Percentiles rank a stretch among this genome's conserved stretches.
Conservation (phyloP, 2,888 invertebrate species). For the Cosmia trapezina region DNA sequence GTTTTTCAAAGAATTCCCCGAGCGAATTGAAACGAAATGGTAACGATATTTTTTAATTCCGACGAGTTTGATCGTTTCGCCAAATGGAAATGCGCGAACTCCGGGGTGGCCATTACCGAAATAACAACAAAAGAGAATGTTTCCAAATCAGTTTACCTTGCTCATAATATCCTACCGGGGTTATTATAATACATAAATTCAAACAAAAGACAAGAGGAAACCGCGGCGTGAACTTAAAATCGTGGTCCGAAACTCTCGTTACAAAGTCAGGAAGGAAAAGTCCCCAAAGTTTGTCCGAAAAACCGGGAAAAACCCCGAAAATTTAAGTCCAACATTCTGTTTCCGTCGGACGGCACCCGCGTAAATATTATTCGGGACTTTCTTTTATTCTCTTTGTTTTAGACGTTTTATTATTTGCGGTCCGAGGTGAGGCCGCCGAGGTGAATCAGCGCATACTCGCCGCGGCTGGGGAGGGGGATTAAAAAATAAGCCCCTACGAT, state of each 20-base stretch:
- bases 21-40: constrained; percentile 53
- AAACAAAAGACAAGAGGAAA: constrained; percentile 81
- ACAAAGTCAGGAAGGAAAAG: constrained; percentile 86
- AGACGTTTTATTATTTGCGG: constrained; percentile 84
- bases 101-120: constrained; percentile 59
- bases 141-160: constrained; percentile 76
- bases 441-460: constrained; percentile 65
- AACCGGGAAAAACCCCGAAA: constrained; percentile 83
- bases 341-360: constrained; percentile 81
- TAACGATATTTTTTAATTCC: constrained; percentile 60
- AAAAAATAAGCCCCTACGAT: constrained; percentile 68
- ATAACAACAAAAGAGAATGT: constrained; percentile 71
- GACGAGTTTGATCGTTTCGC: constrained; percentile 57
- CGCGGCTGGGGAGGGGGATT: constrained; percentile 35
- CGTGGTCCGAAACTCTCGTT: constrained; percentile 81
- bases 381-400: constrained; percentile 87
- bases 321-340: constrained; percentile 83
- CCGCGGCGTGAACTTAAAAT: constrained; percentile 80
- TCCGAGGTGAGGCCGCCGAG: constrained; percentile 69
- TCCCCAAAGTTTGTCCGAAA: constrained; percentile 82
- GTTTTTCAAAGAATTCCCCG: constrained; percentile 48
- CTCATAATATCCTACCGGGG: constrained; percentile 78
- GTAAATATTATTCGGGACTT: constrained; percentile 87
- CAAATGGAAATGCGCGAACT: constrained; percentile 60
- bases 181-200: constrained; percentile 82